These are phyloP conservation scores for Himalopsyche tibetana DNA, from an alignment of 2,888 invertebrate genomes.

Conservation along the genomic window DNA sequence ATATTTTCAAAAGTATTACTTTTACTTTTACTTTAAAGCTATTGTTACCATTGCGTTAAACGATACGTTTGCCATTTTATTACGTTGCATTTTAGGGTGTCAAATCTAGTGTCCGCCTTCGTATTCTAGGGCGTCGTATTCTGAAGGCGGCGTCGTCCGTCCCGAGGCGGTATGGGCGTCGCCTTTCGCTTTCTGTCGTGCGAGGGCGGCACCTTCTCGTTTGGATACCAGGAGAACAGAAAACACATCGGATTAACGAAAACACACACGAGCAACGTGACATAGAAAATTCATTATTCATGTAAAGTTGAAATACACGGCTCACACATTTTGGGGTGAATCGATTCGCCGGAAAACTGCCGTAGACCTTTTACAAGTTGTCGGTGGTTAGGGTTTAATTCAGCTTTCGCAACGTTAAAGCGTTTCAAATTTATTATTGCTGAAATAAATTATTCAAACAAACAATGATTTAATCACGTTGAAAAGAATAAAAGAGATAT, in stretches of 20 bases:
- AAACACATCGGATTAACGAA: neutral
- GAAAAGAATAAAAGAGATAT: no score
- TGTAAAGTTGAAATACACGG: neutral
- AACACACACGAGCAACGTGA: neutral
- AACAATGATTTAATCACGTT: no score
- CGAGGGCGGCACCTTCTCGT: constrained; percentile 9
- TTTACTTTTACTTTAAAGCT: no score
- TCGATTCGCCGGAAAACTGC: neutral
- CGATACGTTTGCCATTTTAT: no score
- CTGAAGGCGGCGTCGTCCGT: neutral
- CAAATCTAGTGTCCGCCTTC: neutral
- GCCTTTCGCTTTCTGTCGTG: constrained; percentile 3
- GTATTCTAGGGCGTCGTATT: neutral
- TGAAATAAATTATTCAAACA: no score
- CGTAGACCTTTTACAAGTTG: neutral
- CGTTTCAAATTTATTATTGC: neutral
- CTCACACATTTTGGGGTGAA: neutral
- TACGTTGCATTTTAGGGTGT: neutral
- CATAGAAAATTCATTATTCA: neutral
- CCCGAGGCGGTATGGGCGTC: neutral
- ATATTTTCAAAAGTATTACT: no score
- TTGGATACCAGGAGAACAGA: constrained; percentile 52
- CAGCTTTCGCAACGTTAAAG: neutral
- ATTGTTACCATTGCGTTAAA: no score
- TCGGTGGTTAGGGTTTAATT: neutral